phyloP scores from a whole-genome alignment of 2,888 invertebrate genomes.

The Anodontia alba region DNA sequence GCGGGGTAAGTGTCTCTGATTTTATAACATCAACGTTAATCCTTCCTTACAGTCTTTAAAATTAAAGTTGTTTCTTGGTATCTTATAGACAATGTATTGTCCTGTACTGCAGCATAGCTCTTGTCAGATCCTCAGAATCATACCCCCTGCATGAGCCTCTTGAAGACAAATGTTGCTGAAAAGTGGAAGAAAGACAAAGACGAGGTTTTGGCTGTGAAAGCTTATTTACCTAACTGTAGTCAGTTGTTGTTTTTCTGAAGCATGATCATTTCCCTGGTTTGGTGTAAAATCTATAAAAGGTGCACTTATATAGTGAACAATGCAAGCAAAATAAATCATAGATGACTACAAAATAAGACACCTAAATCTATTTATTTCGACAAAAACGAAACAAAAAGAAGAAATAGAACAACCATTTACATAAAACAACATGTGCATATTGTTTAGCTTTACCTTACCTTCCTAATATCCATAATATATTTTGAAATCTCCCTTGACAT shows the following conservation, averaged over 20 bases:
- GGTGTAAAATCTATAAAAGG: too few species aligned
- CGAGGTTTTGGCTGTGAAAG: background rate
- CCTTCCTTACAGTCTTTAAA: background rate
- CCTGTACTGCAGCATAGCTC: background rate
- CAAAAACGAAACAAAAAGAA: too few species aligned
- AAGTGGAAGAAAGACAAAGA: background rate
- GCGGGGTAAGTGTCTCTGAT: background rate
- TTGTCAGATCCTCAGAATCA: background rate
- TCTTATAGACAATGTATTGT: background rate
- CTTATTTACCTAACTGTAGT: too few species aligned
- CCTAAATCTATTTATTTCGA: too few species aligned
- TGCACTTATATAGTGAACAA: too few species aligned
- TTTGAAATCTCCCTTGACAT: background rate
- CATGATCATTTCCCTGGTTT: too few species aligned
- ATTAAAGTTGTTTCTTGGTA: background rate
- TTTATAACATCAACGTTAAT: background rate
- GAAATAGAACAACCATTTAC: background rate
- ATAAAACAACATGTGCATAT: too few species aligned
- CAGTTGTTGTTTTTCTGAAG: too few species aligned
- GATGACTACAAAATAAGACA: too few species aligned
- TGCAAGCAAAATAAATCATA: too few species aligned
- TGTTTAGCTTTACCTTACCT: background rate
- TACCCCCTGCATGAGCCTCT: background rate
- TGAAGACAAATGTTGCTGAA: background rate
- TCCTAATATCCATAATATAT: background rate